Evolutionary conservation across 2,113 vertebrate species (phyloP), one percentile per base, ranked within the genome.

Genomic region (Nanorana parkeri): DNA sequence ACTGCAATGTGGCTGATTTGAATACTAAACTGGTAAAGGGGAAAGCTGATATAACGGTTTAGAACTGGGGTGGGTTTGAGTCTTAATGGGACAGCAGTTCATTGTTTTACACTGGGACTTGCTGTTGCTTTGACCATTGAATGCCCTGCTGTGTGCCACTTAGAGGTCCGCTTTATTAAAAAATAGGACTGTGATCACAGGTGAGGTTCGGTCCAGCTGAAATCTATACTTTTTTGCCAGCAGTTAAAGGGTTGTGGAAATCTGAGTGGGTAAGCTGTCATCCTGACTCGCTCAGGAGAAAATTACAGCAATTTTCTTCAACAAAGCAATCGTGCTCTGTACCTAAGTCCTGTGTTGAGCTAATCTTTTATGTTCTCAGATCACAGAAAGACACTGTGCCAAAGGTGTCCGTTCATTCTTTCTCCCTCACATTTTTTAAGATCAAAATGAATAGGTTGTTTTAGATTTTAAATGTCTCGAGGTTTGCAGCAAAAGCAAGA

Each of bases 241-340:
- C 60, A 77, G 60, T 52, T 60, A 77, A 77, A 77, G 36, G 61
- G 75, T 77, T 26, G 23, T 24, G 41, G 75, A 24, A 64, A 65
- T 77, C 17, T 77, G 58, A 65, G 75, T 64, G 75, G 58, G 75
- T 65, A 52, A 64, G 56, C 60, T 77, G 75, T 77, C 36, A 52
- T 65, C 60, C 75, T 65, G 36, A 36, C 61, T 77, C 60, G 23
- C 75, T 77, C 19, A 5, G 75, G 75, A 77, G 75, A 77, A 77
- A 77, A 77, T 77, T 77, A 77, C 75, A 77, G 75, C 75, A 77
- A 77, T 77, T 77, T 77, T 64, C 75, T 52, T 29, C 61, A 52
- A 77, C 75, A 77, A 76, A 76, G 73, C 73, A 23, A 47, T 20
- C 32, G 13, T 76, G 55, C 73, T 76, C 73, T 63, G 29, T 76